A percentile compares a stretch with the other conserved stretches of the same genome.
These are phyloP conservation scores for Charadrius vociferus DNA, from an alignment of 2,113 vertebrate genomes.

Conservation along the genomic window DNA sequence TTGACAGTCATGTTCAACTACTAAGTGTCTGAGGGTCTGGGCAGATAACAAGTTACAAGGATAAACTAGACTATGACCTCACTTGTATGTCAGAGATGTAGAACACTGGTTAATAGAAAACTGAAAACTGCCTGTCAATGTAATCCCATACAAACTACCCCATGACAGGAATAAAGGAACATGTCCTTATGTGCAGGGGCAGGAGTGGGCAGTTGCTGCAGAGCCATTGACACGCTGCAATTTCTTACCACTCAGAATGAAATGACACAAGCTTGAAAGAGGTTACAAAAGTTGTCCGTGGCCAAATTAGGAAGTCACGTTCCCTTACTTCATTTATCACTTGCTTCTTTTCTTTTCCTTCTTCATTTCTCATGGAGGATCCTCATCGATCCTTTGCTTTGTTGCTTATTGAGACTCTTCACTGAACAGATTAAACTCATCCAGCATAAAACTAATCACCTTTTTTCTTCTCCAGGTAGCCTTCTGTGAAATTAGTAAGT, in stretches of 20 bases:
- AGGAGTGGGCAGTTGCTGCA: not conserved
- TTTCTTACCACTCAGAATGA: not conserved
- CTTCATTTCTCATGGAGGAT: not conserved
- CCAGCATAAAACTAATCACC: not conserved
- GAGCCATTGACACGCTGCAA: not conserved
- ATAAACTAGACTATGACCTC: not conserved
- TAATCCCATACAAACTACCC: not conserved
- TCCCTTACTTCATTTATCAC: not conserved
- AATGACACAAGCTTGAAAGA: not conserved
- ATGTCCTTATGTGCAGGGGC: not conserved
- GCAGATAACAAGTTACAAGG: not conserved
- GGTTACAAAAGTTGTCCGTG: not conserved
- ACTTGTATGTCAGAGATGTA: not conserved
- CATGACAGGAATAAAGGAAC: not conserved
- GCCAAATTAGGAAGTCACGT: not conserved
- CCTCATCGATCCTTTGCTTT: not conserved
- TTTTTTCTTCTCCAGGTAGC: not conserved
- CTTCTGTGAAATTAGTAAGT: not conserved
- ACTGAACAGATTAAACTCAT: not conserved
- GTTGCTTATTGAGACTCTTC: not conserved
- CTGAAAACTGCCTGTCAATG: not conserved
- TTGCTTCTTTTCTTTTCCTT: not conserved
- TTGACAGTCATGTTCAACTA: not conserved
- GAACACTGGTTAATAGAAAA: not conserved
- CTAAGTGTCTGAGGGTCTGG: not conserved